These are phyloP conservation scores for Poeciliopsis infans DNA, from an alignment of 2,797 vertebrate genomes.

Conservation along the genomic window DNA sequence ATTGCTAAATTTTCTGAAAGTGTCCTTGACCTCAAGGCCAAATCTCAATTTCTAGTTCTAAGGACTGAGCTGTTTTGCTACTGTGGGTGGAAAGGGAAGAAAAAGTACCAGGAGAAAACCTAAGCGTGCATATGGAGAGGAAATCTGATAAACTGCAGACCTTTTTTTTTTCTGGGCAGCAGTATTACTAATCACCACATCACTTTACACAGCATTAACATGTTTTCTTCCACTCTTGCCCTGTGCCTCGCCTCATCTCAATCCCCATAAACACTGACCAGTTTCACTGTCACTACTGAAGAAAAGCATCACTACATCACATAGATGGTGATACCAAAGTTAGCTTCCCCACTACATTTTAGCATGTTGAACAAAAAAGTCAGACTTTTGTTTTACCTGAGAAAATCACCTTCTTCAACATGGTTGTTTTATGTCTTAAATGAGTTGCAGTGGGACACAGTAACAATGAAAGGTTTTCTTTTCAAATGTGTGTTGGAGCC, in stretches of 20 bases:
- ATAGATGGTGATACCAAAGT: not conserved
- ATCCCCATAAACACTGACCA: not conserved
- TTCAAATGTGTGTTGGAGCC: not conserved
- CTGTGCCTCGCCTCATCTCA: not conserved
- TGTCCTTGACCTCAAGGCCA: conserved; percentile 2
- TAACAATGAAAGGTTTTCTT: not conserved
- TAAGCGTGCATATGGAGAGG: not conserved
- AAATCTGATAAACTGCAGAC: not conserved
- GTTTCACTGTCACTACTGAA: not conserved
- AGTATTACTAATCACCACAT: not conserved
- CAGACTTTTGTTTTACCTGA: not conserved
- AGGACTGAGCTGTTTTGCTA: not conserved
- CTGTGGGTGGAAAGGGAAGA: not conserved
- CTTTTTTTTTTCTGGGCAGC: not conserved
- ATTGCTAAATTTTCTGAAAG: not conserved
- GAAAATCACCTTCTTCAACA: not conserved
- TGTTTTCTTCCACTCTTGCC: not conserved
- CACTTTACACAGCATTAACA: not conserved
- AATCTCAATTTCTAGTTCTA: conserved; percentile 7
- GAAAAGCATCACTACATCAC: not conserved
- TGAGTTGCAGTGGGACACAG: not conserved
- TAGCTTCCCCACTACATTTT: not conserved
- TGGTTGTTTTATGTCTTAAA: not conserved
- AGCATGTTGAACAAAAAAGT: no score
- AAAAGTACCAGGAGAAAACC: not conserved